Evolutionary conservation across 2,888 invertebrate species (phyloP), one percentile per base, ranked within the genome.

Genomic region (Drosophila flavopinicola): DNA sequence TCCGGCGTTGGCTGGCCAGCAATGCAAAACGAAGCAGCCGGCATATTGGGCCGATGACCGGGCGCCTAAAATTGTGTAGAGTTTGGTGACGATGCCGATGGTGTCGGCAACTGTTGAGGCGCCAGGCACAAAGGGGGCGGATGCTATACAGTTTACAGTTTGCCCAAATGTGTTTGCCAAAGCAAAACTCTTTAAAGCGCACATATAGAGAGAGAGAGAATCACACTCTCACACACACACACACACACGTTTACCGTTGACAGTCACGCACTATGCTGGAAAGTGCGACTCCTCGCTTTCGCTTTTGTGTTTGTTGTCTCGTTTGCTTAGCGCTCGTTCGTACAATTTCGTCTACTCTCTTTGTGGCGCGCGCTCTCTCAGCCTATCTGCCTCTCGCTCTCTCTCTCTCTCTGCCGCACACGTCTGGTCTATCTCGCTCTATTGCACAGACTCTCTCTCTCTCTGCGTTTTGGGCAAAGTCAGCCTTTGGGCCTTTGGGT

Each of bases 31-130:
- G 57, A 54, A 49, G 65, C 48, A 56, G 67, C 64, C 58, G 58
- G 59, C 49, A 9, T 51, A 35, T 47, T 71, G 38, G 38, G 63
- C 57, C 72, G 66, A 56, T 74, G 74, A 63, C 67, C 68, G 72
- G 65, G 73, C 61, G 85, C 74, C 80, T 85, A 82, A 82, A 85
- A 78, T 72, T 76, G 74, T 85, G 83, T 85, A 82, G 83, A 82
- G 79, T 80, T 84, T 84, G 80, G 60, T 75, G 77, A 69, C 67
- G 76, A 73, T 54, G 66, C 33, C n/a, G 63, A 45, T 37, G 56
- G 54, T 17, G 47, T 27, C 9, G 47, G 25, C 15, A 20, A 29
- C 38, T 35, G 41, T 23, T 39, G 30, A 39, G 15, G 39, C 41
- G 25, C 39, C 32, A 39, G 15, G 39, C 41, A 41, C 17, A 38